Evolutionary conservation across 2,113 vertebrate species (phyloP).

Genomic region (Physeter macrocephalus): DNA sequence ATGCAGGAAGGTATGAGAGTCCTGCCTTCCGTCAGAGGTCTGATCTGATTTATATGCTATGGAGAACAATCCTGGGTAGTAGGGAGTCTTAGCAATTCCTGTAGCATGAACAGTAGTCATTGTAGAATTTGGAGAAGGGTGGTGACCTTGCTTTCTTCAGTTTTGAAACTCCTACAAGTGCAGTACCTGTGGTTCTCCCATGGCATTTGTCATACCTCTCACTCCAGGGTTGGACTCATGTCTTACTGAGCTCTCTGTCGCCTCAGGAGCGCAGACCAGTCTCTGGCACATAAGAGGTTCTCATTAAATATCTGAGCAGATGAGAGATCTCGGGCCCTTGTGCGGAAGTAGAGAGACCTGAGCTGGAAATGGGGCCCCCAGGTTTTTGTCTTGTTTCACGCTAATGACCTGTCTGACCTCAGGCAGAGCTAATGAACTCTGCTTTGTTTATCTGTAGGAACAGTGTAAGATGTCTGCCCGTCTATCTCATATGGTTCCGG

Average conservation of each 20-base stretch:
- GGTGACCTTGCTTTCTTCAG: background rate
- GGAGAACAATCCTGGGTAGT: background rate
- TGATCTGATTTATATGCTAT: accelerated
- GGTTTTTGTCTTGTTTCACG: background rate
- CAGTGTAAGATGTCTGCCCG: background rate
- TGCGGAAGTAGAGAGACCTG: background rate
- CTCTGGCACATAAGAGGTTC: background rate
- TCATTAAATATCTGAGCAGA: background rate
- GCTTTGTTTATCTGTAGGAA: conserved; percentile 35
- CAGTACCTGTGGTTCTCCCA: accelerated
- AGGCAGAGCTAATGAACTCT: conserved; percentile 15
- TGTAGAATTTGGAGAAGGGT: background rate
- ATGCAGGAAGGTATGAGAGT: background rate
- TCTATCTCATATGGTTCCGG: background rate
- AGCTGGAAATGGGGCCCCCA: background rate
- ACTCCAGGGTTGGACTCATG: accelerated
- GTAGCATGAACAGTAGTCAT: background rate
- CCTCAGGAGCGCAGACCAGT: background rate
- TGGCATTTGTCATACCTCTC: background rate
- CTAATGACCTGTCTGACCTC: background rate
- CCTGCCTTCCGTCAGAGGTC: background rate
- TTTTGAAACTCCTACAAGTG: background rate
- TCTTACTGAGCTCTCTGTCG: background rate
- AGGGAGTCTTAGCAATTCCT: accelerated
- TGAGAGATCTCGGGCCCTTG: accelerated